Base-by-base conservation (phyloP, 2,888 invertebrate species). In the Acronicta aceris region DNA sequence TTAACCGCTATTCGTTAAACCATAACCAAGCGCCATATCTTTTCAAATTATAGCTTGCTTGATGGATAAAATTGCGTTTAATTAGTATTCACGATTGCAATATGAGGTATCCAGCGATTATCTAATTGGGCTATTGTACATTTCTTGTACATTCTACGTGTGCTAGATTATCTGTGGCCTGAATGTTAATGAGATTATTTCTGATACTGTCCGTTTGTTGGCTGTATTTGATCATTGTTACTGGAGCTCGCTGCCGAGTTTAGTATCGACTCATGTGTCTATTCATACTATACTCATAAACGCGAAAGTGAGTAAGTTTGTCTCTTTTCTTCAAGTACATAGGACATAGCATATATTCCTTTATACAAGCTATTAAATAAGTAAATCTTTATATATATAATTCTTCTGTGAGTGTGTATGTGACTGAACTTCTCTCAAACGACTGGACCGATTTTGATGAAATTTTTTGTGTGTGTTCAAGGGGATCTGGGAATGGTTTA, bases 161-260 rank as follows among this genome's bases (percentile, higher is more conserved):
- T 52, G 52, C 63, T 45, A 42, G 59, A 73, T 60, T 74, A 70
- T 72, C 75, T 53, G 45, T 57, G 59, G 16, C 59, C 59, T 59
- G 61, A 65, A 72, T 72, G 60, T 74, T 59, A 74, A 62, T 70
- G 50, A 74, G 56, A 65, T 74, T 71, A 74, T 65, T 65, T 65
- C 54, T 46, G 56, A 54, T 47, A 53, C 47, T 57, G 49, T 38
- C 55, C 38, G 43, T 45, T 65, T 65, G 54, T 36, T 43, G 40
- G 47, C 42, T 10, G 50, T 52, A 21, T 67, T 72, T 52, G 48
- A 21, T 33, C n/a, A 30, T n/a, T 21, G 38, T 48, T 17, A 12
- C 12, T n/a, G 6, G 38, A 38, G 7, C n/a, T 38, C 38, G 38
- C n/a, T 16, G 16, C 49, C 27, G 3, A 15, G 41, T 40, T 41